Base-by-base conservation (phyloP, 1,140 invertebrate genomes). In the Drosophila punjabiensis region DNA sequence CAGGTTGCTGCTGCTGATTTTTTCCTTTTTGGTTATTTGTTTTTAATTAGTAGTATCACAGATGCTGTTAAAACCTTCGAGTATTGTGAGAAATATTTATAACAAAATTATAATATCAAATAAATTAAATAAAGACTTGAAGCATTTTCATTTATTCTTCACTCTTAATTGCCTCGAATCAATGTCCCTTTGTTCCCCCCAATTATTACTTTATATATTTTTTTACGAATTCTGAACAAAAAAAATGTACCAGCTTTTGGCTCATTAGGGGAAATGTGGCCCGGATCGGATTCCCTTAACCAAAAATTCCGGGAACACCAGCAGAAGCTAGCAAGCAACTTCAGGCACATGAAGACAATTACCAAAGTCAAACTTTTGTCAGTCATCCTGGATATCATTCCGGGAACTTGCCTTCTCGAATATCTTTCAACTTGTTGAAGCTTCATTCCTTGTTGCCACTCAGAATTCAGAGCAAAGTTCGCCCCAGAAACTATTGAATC, bases 341-440 rank as follows among this genome's bases (percentile, higher is more conserved):
- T 35, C 37, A 68, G 45, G 64, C 64, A 33, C 63, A 32, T 53
- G 52, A 53, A 35, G 63, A 70, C 47, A 70, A 70, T 68, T 68
- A 53, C 64, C 30, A 43, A 43, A 67, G 64, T 45, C 50, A 35
- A 70, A 68, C 67, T 68, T 68, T 68, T 14, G 47, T 35, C 30
- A 64, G 60, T 35, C 59, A 64, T 33, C 62, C 32, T 35, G 32
- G 50, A 64, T 37, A 28, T 59, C 47, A 67, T 66, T 67, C 43
- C 43, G 24, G 43, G 62, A 62, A 64, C 48, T 52, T 62, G 11
- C 33, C 32, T 37, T 18, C 32, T 18, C 16, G 33, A 24, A 41
- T 30, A 59, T n/a, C 35, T n/a, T 32, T 6, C 28, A 63, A 58
- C 69, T 73, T 71, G 67, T 60, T 59, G 43, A n/a, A 14, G 52